Evolutionary conservation across 2,888 invertebrate genomes (phyloP).

Genomic region (Gnatocerus cornutus): DNA sequence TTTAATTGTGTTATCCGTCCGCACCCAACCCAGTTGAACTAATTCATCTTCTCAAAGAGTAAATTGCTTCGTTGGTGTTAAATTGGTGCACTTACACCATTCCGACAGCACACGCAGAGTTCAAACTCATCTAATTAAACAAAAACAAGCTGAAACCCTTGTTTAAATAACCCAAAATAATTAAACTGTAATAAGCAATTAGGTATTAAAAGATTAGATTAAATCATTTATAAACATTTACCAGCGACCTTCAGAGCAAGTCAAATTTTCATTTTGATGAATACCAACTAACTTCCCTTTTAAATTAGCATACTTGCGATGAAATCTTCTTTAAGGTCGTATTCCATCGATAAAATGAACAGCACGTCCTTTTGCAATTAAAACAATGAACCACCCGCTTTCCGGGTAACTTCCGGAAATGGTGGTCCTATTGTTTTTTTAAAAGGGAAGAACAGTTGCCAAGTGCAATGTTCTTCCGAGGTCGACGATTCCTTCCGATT

Average conservation of each 20-base stretch:
- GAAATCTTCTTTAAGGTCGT: conserved; percentile 18
- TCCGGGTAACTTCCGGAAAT: conserved; percentile 20
- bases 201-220: conserved; percentile 22
- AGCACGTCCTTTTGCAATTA: conserved; percentile 11
- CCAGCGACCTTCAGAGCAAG: conserved; percentile 12
- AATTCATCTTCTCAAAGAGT: conserved; percentile 3
- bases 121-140: conserved; percentile 9
- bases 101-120: neutral
- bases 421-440: neutral
- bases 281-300: conserved; percentile 3
- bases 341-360: neutral
- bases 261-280: conserved; percentile 13
- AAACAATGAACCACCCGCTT: conserved; percentile 23
- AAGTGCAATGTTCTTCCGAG: neutral
- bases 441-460: conserved; percentile 4
- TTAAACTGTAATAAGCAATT: conserved; percentile 18
- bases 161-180: conserved; percentile 22
- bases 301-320: conserved; percentile 12
- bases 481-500: neutral
- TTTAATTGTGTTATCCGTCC: neutral
- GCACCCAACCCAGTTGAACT: conserved; percentile 3
- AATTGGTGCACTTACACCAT: neutral
- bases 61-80: conserved; percentile 12
- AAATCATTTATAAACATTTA: conserved; percentile 27
- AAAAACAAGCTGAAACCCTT: conserved; percentile 11